These are phyloP conservation scores for Microplitis deprimator DNA, from an alignment of 2,888 invertebrate genomes.

Conservation along the genomic window DNA sequence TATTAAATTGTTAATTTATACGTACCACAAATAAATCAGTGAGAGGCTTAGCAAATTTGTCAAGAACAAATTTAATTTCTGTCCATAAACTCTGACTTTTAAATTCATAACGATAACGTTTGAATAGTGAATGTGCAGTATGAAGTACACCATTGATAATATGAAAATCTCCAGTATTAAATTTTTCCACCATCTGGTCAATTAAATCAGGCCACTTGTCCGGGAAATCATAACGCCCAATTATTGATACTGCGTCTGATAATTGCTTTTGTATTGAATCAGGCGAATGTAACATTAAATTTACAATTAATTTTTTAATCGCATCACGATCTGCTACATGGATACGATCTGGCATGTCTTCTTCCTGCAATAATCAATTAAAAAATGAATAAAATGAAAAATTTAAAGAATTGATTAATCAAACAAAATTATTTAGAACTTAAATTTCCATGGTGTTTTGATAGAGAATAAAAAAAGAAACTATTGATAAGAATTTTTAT, in stretches of 20 bases:
- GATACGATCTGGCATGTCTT: conserved; percentile 85
- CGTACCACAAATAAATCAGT: conserved; percentile 90
- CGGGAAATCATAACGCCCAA: conserved; percentile 98
- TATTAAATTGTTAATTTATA: background rate
- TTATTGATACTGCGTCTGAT: conserved; percentile 95
- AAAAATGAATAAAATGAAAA: background rate
- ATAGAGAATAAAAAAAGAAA: no score
- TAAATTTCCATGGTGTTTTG: no score
- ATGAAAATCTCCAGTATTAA: conserved; percentile 91
- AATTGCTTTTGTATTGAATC: conserved; percentile 93
- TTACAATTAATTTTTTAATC: conserved; percentile 89
- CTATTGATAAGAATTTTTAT: no score
- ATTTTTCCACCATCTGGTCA: conserved; percentile 93
- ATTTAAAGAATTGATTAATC: background rate
- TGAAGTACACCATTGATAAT: conserved; percentile 94
- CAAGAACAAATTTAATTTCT: conserved; percentile 97
- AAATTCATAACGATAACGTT: conserved; percentile 95
- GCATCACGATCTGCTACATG: conserved; percentile 83
- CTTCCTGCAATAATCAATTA: conserved; percentile 71
- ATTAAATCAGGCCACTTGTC: conserved; percentile 96
- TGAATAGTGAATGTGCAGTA: conserved; percentile 97
- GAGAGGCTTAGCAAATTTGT: conserved; percentile 92
- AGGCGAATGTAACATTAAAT: conserved; percentile 93
- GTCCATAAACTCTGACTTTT: conserved; percentile 95
- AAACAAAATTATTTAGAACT: background rate